These are phyloP conservation scores for Dynastes grantii DNA, from an alignment of 2,888 invertebrate genomes.

Conservation along the genomic window DNA sequence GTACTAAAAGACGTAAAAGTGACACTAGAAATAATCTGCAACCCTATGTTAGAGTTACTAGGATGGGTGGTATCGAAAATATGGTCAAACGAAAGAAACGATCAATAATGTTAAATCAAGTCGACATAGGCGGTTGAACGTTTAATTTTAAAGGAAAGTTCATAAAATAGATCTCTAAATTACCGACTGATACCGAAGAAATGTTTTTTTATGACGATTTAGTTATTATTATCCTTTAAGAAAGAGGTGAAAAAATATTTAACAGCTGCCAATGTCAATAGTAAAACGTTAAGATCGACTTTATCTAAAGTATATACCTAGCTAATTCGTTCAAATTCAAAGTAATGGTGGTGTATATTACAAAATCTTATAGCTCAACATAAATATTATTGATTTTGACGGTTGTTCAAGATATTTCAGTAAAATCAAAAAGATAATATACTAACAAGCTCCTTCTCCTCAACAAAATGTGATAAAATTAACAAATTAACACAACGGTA, in stretches of 20 bases:
- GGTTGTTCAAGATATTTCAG: no score
- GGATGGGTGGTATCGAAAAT: conserved; percentile 52
- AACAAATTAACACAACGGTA: not conserved
- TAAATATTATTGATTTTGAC: no score
- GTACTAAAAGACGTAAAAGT: conserved; percentile 55
- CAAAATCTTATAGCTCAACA: no score
- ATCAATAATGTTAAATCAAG: conserved; percentile 30
- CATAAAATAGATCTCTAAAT: conserved; percentile 31
- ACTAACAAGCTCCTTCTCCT: no score
- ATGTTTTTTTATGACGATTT: not conserved
- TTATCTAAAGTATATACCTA: no score
- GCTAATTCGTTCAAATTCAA: no score
- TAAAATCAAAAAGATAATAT: no score
- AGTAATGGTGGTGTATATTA: no score
- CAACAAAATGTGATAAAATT: not conserved
- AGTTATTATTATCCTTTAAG: not conserved
- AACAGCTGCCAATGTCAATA: conserved; percentile 27
- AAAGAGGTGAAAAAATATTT: not conserved
- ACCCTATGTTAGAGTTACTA: conserved; percentile 54
- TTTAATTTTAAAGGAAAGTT: not conserved
- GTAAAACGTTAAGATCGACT: no score
- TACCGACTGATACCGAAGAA: conserved; percentile 33
- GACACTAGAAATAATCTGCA: conserved; percentile 52
- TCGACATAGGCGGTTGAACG: not conserved
- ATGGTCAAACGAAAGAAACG: conserved; percentile 51